These are phyloP conservation scores for Oligia strigilis DNA, from an alignment of 2,888 invertebrate species.

Conservation along the genomic window DNA sequence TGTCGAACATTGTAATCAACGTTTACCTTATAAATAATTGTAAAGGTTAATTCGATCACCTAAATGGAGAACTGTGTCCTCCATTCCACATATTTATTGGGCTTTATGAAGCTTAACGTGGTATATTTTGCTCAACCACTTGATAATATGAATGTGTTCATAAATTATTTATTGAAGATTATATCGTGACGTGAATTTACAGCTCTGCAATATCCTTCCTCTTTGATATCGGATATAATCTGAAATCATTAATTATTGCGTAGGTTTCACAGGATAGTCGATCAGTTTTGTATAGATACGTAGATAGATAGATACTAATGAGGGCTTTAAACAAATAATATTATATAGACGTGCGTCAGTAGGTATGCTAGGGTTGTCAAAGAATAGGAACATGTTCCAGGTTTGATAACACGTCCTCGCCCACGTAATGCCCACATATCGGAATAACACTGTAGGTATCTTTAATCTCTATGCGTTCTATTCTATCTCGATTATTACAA, in stretches of 20 bases:
- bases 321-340: slow-evolving; percentile 25
- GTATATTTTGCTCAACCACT: slow-evolving; percentile 24
- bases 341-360: slow-evolving; percentile 17
- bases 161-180: slow-evolving; percentile 48
- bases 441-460: slow-evolving; percentile 12
- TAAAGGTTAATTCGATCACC: slow-evolving; percentile 43
- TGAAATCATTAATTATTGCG: slow-evolving; percentile 44
- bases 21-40: slow-evolving; percentile 50
- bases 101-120: slow-evolving; percentile 18
- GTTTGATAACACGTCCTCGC: slow-evolving; percentile 40
- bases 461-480: slow-evolving; percentile 28
- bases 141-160: slow-evolving; percentile 31
- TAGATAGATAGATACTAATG: slow-evolving; percentile 3
- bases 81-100: slow-evolving; percentile 19
- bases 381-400: slow-evolving; percentile 34
- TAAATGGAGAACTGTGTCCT: slow-evolving; percentile 37
- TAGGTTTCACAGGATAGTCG: slow-evolving; percentile 8
- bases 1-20: slow-evolving; percentile 58
- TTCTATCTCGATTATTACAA: slow-evolving; percentile 56
- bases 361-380: slow-evolving; percentile 24
- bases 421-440: slow-evolving; percentile 41
- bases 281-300: slow-evolving; percentile 23
- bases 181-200: slow-evolving; percentile 47
- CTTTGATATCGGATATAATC: slow-evolving; percentile 33
- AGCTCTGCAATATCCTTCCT: slow-evolving; percentile 51